Evolutionary conservation across 2,888 invertebrate species (phyloP), one percentile per base, ranked within the genome.

Genomic region (Harpagoxenus sublaevis): DNA sequence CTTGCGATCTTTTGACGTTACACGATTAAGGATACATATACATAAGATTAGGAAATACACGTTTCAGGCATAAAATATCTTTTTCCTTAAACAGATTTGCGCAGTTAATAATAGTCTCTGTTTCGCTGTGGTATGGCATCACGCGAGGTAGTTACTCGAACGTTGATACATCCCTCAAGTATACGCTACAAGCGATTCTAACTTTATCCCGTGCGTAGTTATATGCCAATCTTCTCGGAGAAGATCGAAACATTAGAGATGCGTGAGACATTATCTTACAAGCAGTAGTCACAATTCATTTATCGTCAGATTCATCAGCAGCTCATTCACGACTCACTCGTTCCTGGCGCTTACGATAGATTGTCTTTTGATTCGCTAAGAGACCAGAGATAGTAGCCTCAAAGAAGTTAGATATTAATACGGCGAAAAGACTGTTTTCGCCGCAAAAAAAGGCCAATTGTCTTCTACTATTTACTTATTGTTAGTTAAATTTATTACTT

Each of bases 121-220:
- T 45, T 70, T 45, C 81, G 66, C 42, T 74, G 82, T 84, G 84
- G 88, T 88, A 90, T 90, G 89, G 91, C 89, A 90, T 90, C 86
- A 81, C 77, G 88, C 87, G 91, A 90, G 91, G 90, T 90, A 90
- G 91, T 86, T 88, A 86, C 91, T 88, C 89, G 83, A 87, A 82
- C 84, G 74, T 79, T 84, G 84, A 84, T 83, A 84, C 73, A 75
- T 85, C 63, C 51, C 57, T 68, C 87, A 84, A 68, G 35, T 75
- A 66, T 42, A 78, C 63, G 68, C 65, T 87, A 65, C 60, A 89
- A 89, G 85, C 83, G 53, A 70, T 35, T 87, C 68, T 81, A 70
- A 60, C 55, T 83, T 39, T 74, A 35, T 79, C 62, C 62, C 62
- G 57, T 68, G 62, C 55, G 45, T 45, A 79, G 70, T 75, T 68